Evolutionary conservation across 2,888 invertebrate genomes (phyloP), one percentile per base, ranked within the genome.

Genomic region (Epirrhoe tristata): DNA sequence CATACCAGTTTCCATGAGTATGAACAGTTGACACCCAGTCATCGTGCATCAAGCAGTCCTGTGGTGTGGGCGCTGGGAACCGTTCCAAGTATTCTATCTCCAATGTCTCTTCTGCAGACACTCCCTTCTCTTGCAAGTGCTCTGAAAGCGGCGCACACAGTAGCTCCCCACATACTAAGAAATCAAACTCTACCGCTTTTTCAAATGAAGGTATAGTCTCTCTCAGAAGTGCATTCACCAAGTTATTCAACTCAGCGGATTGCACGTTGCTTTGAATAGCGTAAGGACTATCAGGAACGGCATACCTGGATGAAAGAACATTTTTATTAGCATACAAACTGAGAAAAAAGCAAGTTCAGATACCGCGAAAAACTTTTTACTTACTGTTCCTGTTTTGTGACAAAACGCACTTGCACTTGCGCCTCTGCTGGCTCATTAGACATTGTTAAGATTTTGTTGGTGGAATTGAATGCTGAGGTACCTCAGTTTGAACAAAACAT

Each of bases 1-100:
- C 3, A 59, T 71, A 96, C 96, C 97, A 97, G 82, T 95, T 95
- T 50, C 94, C 95, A 69, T 94, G 91, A 50, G 95, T 94, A 76
- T 96, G 96, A 0, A 98, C 96, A 52, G 97, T 95, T 17, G 98
- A 97, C n/a, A 99, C 98, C 99, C 99, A 99, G 85, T 99, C 99
- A 89, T 99, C 98, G 81, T 99, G 99, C 85, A 98, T 94, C 73
- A 99, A 93, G 83, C 98, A 98, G 85, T 98, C 97, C 83, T 98
- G 96, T 0, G 99, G 99, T 80, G 97, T 95, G 0, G 99, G 99
- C 0, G 99, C 96, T 10, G 98, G 98, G 76, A 97, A 96, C 76
- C 97, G 95, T 84, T 98, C 97, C 24, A 99, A 93, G 89, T 99
- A 99, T 88, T 99, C 99, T 58, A 99, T 95, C 73, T 97, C 96